These are phyloP conservation scores for Corbicula japonica DNA, from an alignment of 2,888 invertebrate species.

Conservation along the genomic window DNA sequence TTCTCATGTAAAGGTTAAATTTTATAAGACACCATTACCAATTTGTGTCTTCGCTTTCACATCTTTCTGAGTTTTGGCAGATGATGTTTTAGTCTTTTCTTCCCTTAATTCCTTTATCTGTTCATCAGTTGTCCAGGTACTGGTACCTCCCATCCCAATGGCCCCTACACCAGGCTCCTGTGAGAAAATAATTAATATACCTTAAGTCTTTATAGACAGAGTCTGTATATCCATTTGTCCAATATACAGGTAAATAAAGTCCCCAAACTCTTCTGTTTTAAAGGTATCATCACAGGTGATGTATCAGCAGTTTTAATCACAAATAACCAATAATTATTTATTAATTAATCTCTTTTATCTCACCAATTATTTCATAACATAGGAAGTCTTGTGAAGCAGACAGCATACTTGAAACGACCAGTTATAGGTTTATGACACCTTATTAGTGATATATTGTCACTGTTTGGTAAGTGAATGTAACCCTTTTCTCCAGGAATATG, in stretches of 20 bases:
- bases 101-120: conserved; percentile 63
- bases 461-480: too few relatives aligned
- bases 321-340: not conserved
- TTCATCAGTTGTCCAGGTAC: conserved; percentile 73
- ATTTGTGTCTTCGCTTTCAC: not conserved
- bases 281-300: not conserved
- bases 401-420: too few relatives aligned
- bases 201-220: not conserved
- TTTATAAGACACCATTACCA: not conserved
- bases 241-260: not conserved
- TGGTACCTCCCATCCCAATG: conserved; percentile 76
- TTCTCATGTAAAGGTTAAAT: too few relatives aligned
- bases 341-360: too few relatives aligned
- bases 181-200: conserved; percentile 1
- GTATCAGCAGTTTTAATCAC: not conserved
- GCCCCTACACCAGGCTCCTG: conserved; percentile 76
- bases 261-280: not conserved
- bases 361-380: too few relatives aligned
- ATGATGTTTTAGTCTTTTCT: conserved; percentile 35
- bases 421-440: too few relatives aligned
- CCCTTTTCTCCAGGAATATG: too few relatives aligned
- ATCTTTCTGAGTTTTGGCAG: conserved; percentile 16
- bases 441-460: too few relatives aligned
- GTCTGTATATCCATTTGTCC: not conserved
- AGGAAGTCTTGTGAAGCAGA: too few relatives aligned